Evolutionary conservation across 2,888 invertebrate species (phyloP).

Genomic region (Hirtodrosophila trivittata): DNA sequence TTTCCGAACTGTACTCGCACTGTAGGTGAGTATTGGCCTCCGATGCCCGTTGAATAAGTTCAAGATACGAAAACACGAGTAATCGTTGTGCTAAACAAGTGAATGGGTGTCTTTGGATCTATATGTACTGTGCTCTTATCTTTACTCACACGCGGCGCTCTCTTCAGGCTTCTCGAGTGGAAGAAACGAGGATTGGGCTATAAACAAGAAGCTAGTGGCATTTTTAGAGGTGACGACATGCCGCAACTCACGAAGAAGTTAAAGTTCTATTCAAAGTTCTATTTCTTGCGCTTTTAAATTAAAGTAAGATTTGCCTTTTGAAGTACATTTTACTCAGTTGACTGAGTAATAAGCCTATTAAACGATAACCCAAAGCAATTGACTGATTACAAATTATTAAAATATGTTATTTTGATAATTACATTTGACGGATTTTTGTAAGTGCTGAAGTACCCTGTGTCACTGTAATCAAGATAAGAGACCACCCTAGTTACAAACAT

Average conservation of each 20-base stretch:
- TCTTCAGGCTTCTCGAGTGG: no score
- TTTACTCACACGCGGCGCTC: no score
- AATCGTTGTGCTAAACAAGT: conserved; percentile 50
- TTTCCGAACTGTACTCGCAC: background rate
- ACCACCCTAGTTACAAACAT: background rate
- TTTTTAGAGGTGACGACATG: conserved; percentile 33
- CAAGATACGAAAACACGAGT: conserved; percentile 52
- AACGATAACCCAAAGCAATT: background rate
- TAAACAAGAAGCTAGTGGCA: background rate
- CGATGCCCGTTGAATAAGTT: conserved; percentile 25
- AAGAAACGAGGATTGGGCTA: no score
- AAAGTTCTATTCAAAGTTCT: conserved; percentile 3
- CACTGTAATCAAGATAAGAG: background rate
- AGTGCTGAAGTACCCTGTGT: conserved; percentile 20
- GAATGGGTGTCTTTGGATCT: conserved; percentile 34
- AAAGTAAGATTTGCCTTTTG: conserved; percentile 1
- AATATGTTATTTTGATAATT: conserved; percentile 1
- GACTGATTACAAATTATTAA: conserved; percentile 2
- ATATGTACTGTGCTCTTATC: conserved; percentile 35
- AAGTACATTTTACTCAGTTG: background rate
- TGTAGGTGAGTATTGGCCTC: conserved; percentile 51
- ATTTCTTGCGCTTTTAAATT: no score
- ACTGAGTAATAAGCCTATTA: no score
- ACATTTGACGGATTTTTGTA: background rate
- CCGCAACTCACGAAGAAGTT: background rate